These are phyloP conservation scores for Entomobrya multifasciata DNA, from an alignment of 2,888 invertebrate species.

Conservation along the genomic window DNA sequence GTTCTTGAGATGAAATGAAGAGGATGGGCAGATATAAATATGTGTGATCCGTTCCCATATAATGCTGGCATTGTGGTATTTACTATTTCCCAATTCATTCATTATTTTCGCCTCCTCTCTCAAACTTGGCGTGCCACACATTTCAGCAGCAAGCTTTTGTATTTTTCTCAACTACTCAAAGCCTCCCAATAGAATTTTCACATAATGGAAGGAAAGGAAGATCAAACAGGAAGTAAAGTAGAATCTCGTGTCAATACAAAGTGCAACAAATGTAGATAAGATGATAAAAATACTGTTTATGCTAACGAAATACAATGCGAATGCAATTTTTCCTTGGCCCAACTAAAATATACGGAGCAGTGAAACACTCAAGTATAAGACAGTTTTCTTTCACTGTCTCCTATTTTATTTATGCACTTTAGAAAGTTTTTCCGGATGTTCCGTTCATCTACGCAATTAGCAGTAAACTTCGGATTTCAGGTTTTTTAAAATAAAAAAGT, in stretches of 20 bases:
- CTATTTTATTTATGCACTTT: background rate
- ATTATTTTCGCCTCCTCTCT: background rate
- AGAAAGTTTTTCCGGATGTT: background rate
- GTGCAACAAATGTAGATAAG: background rate
- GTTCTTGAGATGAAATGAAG: background rate
- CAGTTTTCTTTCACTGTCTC: background rate
- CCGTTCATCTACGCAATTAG: background rate
- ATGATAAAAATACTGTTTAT: background rate
- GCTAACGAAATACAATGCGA: background rate
- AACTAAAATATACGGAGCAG: background rate
- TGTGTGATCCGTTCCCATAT: background rate
- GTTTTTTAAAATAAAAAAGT: no score
- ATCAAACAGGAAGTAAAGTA: background rate
- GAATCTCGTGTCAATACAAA: background rate
- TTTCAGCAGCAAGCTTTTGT: background rate
- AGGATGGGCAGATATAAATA: conserved; percentile 10
- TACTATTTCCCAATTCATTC: conserved; percentile 40
- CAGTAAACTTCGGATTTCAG: no score
- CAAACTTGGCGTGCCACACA: background rate
- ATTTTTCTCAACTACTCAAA: background rate
- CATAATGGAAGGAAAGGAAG: background rate
- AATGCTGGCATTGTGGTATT: background rate
- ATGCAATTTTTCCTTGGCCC: background rate
- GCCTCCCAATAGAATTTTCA: no score
- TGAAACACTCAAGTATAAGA: background rate